A percentile compares a stretch with the other conserved stretches of the same genome.
These are phyloP conservation scores for Oikopleura albicans DNA, from an alignment of 23 tunicate species.

Conservation along the genomic window DNA sequence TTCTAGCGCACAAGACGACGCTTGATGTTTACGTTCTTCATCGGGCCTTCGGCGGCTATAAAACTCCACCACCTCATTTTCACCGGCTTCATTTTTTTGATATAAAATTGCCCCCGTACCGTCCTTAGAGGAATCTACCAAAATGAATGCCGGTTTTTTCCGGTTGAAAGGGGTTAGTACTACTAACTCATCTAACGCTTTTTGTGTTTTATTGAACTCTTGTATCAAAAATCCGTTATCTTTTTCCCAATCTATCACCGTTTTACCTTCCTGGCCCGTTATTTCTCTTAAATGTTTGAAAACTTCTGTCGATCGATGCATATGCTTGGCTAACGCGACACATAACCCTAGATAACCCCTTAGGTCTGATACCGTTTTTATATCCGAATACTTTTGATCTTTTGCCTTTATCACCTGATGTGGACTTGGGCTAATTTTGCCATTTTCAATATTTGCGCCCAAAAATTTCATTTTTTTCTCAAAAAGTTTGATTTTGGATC, in stretches of 20 bases:
- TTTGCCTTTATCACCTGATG: neutral
- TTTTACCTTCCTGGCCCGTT: neutral
- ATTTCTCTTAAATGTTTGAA: neutral
- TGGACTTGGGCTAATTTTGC: neutral
- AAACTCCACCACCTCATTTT: neutral
- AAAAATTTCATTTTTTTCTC: neutral
- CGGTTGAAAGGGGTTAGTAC: neutral
- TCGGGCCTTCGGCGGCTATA: neutral
- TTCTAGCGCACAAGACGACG: neutral
- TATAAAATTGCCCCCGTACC: neutral
- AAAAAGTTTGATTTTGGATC: neutral
- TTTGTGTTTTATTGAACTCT: neutral
- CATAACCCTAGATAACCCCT: neutral
- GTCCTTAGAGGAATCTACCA: neutral
- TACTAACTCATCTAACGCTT: neutral
- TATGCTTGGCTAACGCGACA: neutral
- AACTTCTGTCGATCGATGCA: neutral
- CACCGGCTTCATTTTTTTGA: neutral
- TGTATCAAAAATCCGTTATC: neutral
- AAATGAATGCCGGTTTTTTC: neutral
- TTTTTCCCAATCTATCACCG: neutral
- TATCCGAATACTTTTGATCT: neutral
- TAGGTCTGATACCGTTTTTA: constrained; percentile 9
- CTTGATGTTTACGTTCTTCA: neutral
- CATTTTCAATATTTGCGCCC: neutral